These are phyloP conservation scores for Stramonita haemastoma DNA, from an alignment of 2,888 invertebrate genomes.

Conservation along the genomic window DNA sequence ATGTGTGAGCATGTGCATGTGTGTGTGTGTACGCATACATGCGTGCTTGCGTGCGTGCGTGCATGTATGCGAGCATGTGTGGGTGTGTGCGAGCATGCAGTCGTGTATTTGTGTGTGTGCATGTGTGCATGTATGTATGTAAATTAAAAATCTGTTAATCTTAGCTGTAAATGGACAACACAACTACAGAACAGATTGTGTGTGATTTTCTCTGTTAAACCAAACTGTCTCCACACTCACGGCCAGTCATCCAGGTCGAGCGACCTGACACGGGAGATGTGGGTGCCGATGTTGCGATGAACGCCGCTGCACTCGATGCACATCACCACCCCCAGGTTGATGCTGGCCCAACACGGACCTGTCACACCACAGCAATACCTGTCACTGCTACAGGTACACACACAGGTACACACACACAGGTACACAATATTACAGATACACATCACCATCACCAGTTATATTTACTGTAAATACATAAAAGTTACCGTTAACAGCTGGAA, in stretches of 20 bases:
- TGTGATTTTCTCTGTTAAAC: neutral
- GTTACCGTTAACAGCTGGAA: too few species aligned
- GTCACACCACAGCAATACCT: slow-evolving; percentile 20
- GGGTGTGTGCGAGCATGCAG: too few species aligned
- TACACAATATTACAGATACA: neutral
- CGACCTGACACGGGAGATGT: slow-evolving; percentile 95
- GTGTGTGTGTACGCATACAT: too few species aligned
- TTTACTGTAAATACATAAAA: too few species aligned
- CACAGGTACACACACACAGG: slow-evolving; percentile 7
- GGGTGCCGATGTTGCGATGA: slow-evolving; percentile 96
- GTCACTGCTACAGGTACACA: neutral
- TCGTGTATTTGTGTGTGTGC: too few species aligned
- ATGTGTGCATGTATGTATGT: too few species aligned
- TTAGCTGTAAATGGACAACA: too few species aligned
- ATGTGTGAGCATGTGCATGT: too few species aligned
- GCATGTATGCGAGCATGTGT: too few species aligned
- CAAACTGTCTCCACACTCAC: slow-evolving; percentile 60
- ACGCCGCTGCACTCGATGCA: slow-evolving; percentile 99
- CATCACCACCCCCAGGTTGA: slow-evolving; percentile 95
- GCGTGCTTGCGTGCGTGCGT: too few species aligned
- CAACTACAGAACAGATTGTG: neutral
- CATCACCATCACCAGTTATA: neutral
- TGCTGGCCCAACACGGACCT: slow-evolving; percentile 98
- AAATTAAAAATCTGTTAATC: too few species aligned
- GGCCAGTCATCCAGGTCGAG: slow-evolving; percentile 96